phyloP scores from a whole-genome alignment of 92 coral and sea anemone genomes.

The Phenganax stokvisi region DNA sequence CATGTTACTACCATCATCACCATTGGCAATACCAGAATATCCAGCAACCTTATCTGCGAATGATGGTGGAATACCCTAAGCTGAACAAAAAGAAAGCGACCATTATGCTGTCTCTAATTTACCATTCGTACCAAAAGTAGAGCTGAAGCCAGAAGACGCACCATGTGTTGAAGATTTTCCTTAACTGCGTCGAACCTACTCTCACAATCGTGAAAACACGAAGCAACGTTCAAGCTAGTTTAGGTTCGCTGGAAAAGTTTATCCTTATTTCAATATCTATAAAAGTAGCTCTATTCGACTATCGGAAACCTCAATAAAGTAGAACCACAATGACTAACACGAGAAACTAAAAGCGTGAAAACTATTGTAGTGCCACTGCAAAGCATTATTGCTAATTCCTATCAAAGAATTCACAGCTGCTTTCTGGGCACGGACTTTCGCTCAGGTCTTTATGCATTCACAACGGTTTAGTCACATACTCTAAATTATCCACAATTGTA shows the following conservation, averaged over 20 bases:
- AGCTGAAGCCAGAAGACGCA: background rate
- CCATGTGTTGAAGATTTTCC: conserved; percentile 15
- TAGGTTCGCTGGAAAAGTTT: conserved; percentile 20
- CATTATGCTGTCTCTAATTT: background rate
- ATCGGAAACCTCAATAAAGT: background rate
- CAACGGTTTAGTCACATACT: too few relatives aligned
- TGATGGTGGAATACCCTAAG: background rate
- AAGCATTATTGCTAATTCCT: too few relatives aligned
- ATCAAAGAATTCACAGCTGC: too few relatives aligned
- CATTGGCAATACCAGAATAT: background rate
- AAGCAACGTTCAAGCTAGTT: background rate
- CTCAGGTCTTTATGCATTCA: too few relatives aligned
- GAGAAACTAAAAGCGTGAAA: too few relatives aligned
- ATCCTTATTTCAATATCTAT: conserved; percentile 31
- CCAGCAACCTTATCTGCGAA: background rate
- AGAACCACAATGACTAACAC: too few relatives aligned
- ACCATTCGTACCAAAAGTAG: background rate
- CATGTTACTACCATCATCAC: background rate
- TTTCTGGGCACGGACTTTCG: too few relatives aligned
- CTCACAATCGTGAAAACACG: conserved; percentile 3
- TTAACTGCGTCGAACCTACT: conserved; percentile 18
- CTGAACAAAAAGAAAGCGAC: background rate
- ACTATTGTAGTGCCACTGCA: too few relatives aligned
- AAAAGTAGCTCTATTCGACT: conserved; percentile 24
- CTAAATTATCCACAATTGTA: too few relatives aligned